phyloP scores from a whole-genome alignment of 2,113 vertebrate genomes.

The Paramisgurnus dabryanus region DNA sequence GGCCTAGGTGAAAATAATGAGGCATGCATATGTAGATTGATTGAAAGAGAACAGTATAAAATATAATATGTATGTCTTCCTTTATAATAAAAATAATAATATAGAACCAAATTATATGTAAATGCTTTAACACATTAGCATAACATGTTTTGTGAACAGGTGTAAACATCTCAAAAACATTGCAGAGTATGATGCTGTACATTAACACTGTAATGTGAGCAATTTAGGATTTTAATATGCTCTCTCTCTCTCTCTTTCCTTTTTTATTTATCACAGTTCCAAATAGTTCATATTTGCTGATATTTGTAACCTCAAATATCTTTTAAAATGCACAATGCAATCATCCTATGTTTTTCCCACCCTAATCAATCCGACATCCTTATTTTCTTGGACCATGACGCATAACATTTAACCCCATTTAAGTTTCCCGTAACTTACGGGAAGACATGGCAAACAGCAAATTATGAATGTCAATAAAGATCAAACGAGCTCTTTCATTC shows the following conservation, averaged over 20 bases:
- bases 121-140: no score
- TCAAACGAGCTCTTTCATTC: constrained; percentile 56
- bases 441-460: constrained; percentile 46
- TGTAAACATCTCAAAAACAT: background rate
- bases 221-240: constrained; percentile 27
- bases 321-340: constrained; percentile 34
- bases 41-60: background rate
- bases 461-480: constrained; percentile 60
- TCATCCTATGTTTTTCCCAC: constrained; percentile 35
- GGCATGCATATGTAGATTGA: no score
- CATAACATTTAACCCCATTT: constrained; percentile 52
- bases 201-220: background rate
- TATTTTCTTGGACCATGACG: constrained; percentile 45
- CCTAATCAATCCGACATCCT: constrained; percentile 38
- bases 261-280: constrained; percentile 40
- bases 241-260: constrained; percentile 41
- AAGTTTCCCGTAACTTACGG: constrained; percentile 40
- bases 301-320: constrained; percentile 29
- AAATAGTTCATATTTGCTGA: constrained; percentile 30
- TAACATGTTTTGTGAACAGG: background rate
- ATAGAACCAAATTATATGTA: no score
- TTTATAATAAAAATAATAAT: no score
- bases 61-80: no score
- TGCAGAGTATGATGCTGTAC: background rate
- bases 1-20: background rate